Conservation (phyloP, 2,888 invertebrate species). For the Epiblema foenella region DNA sequence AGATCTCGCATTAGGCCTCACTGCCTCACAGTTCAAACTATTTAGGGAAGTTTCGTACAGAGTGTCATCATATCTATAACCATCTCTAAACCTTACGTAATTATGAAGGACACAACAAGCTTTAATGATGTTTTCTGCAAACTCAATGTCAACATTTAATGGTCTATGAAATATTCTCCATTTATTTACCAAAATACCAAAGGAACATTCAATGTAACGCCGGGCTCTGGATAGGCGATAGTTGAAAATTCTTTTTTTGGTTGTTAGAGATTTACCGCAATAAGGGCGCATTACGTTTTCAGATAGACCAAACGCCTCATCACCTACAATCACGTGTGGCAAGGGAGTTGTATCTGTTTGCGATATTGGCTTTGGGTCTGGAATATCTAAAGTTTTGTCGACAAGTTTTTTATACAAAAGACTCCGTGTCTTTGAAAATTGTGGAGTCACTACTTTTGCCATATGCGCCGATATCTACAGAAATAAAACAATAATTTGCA, state of each 20-base stretch:
- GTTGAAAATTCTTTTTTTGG: conserved; percentile 40
- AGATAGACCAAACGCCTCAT: conserved; percentile 36
- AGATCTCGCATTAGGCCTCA: too few species aligned
- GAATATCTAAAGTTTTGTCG: conserved; percentile 39
- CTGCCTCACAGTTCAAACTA: too few species aligned
- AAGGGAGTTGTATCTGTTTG: conserved; percentile 17
- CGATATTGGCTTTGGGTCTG: conserved; percentile 41
- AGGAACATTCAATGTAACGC: conserved; percentile 41
- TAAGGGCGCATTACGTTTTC: conserved; percentile 44
- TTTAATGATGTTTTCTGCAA: conserved; percentile 43
- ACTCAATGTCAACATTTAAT: conserved; percentile 37
- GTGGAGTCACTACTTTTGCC: conserved; percentile 40
- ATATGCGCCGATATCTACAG: conserved; percentile 51
- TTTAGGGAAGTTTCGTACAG: too few species aligned
- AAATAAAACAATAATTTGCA: conserved; percentile 50
- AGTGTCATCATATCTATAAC: not conserved
- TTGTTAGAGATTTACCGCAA: conserved; percentile 26
- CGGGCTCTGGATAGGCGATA: conserved; percentile 43
- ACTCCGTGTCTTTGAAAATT: conserved; percentile 32
- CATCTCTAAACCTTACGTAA: conserved; percentile 24
- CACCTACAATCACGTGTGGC: conserved; percentile 39
- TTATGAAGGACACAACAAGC: conserved; percentile 42
- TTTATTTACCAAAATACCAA: conserved; percentile 44
- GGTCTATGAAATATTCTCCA: conserved; percentile 45
- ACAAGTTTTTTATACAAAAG: conserved; percentile 12